phyloP scores from a whole-genome alignment of 2,888 invertebrate species.

The Carterocephalus palaemon region DNA sequence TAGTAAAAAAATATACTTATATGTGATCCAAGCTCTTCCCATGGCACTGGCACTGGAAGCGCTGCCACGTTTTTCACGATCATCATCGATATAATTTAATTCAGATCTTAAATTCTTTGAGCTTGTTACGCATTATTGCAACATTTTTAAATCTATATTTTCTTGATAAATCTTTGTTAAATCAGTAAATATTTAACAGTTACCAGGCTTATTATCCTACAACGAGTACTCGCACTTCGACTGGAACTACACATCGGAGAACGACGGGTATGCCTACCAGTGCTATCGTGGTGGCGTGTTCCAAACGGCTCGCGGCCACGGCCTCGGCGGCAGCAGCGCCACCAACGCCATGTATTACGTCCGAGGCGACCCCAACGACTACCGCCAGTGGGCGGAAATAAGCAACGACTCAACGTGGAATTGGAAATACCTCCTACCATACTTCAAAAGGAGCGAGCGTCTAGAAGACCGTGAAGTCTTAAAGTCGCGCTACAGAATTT shows the following conservation, averaged over 20 bases:
- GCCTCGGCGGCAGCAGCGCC: constrained; percentile 72
- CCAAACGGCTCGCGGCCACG: constrained; percentile 80
- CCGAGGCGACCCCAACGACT: constrained; percentile 64
- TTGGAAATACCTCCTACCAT: constrained; percentile 40
- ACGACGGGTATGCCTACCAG: constrained; percentile 46
- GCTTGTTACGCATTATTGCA: too few relatives aligned
- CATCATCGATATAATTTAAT: too few relatives aligned
- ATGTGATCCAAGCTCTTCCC: too few relatives aligned
- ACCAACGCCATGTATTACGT: constrained; percentile 74
- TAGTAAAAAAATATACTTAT: too few relatives aligned
- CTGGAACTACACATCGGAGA: constrained; percentile 78
- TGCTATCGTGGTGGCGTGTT: constrained; percentile 57
- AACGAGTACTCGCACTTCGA: constrained; percentile 56
- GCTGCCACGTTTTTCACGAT: too few relatives aligned
- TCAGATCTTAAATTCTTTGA: too few relatives aligned
- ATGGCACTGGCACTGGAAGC: too few relatives aligned
- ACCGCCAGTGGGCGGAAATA: constrained; percentile 65
- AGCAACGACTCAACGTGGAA: constrained; percentile 66
- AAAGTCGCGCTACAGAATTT: constrained; percentile 20
- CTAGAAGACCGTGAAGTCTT: constrained; percentile 24
- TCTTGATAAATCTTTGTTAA: too few relatives aligned
- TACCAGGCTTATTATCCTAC: constrained; percentile 47
- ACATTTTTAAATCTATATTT: too few relatives aligned
- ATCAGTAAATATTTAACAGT: too few relatives aligned
- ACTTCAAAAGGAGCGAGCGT: constrained; percentile 36